phyloP scores from a whole-genome alignment of 2,888 invertebrate species.

The Plagiodera versicolora region DNA sequence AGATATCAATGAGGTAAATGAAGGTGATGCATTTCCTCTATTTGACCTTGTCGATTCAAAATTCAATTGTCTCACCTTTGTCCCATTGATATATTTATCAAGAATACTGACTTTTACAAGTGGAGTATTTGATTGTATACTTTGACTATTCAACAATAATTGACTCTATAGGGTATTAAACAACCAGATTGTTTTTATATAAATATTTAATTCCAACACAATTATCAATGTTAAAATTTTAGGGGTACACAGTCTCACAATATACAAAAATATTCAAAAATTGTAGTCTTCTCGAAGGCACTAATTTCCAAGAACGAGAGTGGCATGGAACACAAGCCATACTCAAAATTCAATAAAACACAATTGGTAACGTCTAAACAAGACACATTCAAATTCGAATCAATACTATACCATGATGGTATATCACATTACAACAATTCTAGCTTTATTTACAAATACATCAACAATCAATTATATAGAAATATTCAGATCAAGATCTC shows the following conservation, averaged over 20 bases:
- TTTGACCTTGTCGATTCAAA: too few species aligned
- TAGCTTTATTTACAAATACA: constrained; percentile 27
- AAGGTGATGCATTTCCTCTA: too few species aligned
- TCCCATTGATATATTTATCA: too few species aligned
- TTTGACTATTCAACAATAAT: too few species aligned
- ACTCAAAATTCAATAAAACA: background rate
- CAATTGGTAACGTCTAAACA: constrained; percentile 19
- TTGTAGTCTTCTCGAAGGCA: constrained; percentile 19
- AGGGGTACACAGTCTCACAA: constrained; percentile 20
- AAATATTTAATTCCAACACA: constrained; percentile 16
- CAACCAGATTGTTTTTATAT: too few species aligned
- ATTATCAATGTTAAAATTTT: constrained; percentile 18
- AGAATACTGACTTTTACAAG: too few species aligned
- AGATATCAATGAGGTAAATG: too few species aligned
- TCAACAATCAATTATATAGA: constrained; percentile 24
- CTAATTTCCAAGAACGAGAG: constrained; percentile 3
- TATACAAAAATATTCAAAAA: constrained; percentile 23
- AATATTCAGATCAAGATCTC: constrained; percentile 26
- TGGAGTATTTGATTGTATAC: too few species aligned
- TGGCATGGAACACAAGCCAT: background rate
- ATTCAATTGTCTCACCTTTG: background rate
- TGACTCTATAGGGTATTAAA: too few species aligned
- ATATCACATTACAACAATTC: constrained; percentile 27
- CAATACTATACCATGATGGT: constrained; percentile 9
- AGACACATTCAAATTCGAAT: constrained; percentile 5